Base-by-base conservation (phyloP, 2,797 vertebrate species). In the Notolepis coatsorum region DNA sequence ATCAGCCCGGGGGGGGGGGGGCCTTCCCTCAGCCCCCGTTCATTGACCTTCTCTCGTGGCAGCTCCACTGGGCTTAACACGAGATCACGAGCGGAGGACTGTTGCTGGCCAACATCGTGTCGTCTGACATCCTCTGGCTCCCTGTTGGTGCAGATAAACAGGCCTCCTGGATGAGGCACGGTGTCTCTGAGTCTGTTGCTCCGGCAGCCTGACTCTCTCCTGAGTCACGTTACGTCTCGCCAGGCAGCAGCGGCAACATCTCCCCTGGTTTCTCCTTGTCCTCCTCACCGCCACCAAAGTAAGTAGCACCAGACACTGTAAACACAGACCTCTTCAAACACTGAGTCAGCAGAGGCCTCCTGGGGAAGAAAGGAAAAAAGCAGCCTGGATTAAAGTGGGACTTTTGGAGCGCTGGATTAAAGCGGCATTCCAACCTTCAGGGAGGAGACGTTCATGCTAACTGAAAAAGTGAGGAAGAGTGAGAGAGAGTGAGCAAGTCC, bases 351-450 rank as follows among this genome's bases (percentile, higher is more conserved):
- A 5, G 5, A 23, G 27, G 9, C 12, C 25, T 35, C 13, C 20
- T 28, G 15, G 42, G n/a, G n/a, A n/a, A n/a, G n/a, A n/a, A n/a
- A n/a, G n/a, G n/a, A n/a, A n/a, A n/a, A n/a, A n/a, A 45, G 37
- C 20, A 3, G 20, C 4, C 5, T 10, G 18, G 42, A 46, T 58
- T 33, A 24, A 46, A 35, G 39, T 18, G 51, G 21, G 15, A 51
- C 9, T 2, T 8, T 30, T 31, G 39, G 54, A 57, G 5, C 7
- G 12, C 27, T 31, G 55, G 18, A 31, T 23, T 46, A n/a, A 15
- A 45, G 55, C 42, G 15, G 28, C 56, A 23, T 57, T 43, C 54
- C 54, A 31, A n/a, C 8, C 17, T n/a, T 31, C 17, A 57, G 54
- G 39, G 54, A 20, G 54, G 54, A 43, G 24, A 45, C 18, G 21